A percentile compares a stretch with the other conserved stretches of the same genome.
Conservation (phyloP, 2,113 vertebrate genomes). For the Strix aluco region DNA sequence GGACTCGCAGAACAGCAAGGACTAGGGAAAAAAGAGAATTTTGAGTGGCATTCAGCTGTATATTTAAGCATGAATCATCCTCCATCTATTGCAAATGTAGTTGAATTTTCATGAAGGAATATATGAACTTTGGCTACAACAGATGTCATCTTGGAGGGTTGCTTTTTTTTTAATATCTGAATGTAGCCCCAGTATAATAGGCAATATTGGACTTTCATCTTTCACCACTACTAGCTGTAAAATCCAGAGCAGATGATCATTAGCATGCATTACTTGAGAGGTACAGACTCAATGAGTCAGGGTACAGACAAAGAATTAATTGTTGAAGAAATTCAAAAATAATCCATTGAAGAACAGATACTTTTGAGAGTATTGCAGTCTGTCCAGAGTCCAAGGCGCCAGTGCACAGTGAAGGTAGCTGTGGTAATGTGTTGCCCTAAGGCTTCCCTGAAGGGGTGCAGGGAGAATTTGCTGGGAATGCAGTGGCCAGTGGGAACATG, state of each 20-base stretch:
- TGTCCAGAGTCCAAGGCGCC: background rate
- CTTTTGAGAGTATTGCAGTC: background rate
- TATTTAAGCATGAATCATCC: slow-evolving; percentile 51
- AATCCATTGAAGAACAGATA: background rate
- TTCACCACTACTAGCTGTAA: background rate
- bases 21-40: background rate
- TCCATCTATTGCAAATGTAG: background rate
- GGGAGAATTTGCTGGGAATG: background rate
- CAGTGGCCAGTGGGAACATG: background rate
- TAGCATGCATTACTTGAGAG: slow-evolving; percentile 14
- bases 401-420: background rate
- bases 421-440: background rate
- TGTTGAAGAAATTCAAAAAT: background rate
- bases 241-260: slow-evolving; percentile 31
- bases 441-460: background rate
- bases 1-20: background rate
- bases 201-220: slow-evolving; percentile 16
- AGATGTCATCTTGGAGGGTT: slow-evolving; percentile 3
- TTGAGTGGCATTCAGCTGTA: slow-evolving; percentile 4
- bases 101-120: slow-evolving; percentile 46
- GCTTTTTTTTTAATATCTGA: background rate
- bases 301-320: background rate
- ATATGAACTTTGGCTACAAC: slow-evolving; percentile 29
- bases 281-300: background rate
- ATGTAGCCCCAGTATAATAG: background rate